Base-by-base conservation (phyloP, 2,888 invertebrate genomes). In the Agonopterix arenella region DNA sequence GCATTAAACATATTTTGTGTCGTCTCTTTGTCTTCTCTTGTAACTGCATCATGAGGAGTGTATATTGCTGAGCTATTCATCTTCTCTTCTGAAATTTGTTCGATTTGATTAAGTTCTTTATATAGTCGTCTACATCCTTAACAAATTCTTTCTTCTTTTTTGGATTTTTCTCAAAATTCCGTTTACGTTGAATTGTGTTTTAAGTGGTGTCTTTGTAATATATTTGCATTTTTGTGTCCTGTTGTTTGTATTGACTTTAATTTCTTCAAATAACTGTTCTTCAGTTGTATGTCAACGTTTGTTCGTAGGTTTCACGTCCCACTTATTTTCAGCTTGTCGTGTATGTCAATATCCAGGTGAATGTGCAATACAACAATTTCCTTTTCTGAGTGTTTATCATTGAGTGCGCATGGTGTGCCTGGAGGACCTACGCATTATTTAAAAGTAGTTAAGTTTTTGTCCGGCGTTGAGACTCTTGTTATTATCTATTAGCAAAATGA, bases 1-100 rank as follows among this genome's bases (percentile, higher is more conserved):
- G 58, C 61, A 48, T 64, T 57, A 42, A 56, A 63, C 0, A 65
- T 51, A 7, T 59, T 46, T 46, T 61, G 58, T 1, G 60, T 59
- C 1, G 61, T 58, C 5, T 54, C 55, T 45, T 58, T 60, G 28
- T 59, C 60, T 8, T 56, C 50, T 18, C 55, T 53, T 3, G 63
- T 16, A 1, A 67, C 18, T 0, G 61, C 53, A 28, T 58, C 60
- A 37, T 65, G 64, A 10, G 64, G 59, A 42, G 61, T 18, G 46
- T 58, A 58, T 3, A 55, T 45, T 11, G 50, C 18, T 11, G 43
- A 43, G n/a, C 45, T 11, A 18, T 51, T 44, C 8, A 48, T 44
- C 11, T 44, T 18, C 8, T 46, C 11, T 42, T 46, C 42, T 18
- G 13, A 2, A 16, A 44, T n/a, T 48, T 45, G 5, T 18, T 52